A percentile compares a stretch with the other conserved stretches of the same genome.
Evolutionary conservation across 2,113 vertebrate genomes (phyloP).

Genomic region (Melanerpes formicivorus): DNA sequence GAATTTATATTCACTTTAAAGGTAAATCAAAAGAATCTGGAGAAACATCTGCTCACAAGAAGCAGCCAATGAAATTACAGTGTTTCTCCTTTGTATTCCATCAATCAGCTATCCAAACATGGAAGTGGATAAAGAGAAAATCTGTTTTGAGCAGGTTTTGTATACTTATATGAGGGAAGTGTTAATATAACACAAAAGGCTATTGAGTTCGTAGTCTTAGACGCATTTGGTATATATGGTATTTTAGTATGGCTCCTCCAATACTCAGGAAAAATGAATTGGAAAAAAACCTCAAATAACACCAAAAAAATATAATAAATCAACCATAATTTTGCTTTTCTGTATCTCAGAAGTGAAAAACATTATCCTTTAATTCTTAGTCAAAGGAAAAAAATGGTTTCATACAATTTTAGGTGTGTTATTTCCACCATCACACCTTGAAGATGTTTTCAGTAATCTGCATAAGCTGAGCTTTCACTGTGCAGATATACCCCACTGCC

Average conservation of each 20-base stretch:
- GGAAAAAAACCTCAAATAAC: accelerated
- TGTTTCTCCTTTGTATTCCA: neutral
- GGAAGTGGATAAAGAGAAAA: neutral
- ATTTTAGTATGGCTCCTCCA: neutral
- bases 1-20: neutral
- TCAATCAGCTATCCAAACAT: neutral
- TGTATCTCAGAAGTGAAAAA: neutral
- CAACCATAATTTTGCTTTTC: neutral
- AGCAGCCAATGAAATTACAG: neutral
- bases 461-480: neutral
- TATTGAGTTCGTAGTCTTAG: neutral
- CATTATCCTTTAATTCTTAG: neutral
- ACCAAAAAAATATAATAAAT: too few relatives aligned
- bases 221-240: neutral
- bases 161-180: neutral
- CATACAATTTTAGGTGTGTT: neutral
- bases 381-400: neutral
- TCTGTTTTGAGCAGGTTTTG: neutral
- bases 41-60: neutral
- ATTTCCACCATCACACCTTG: neutral
- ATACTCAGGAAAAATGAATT: neutral
- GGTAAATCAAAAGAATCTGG: neutral
- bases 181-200: neutral
- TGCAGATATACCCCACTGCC: neutral
- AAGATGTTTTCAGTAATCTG: neutral